phyloP scores from a whole-genome alignment of 2,113 vertebrate species.

The Petrocephalus zakoni region DNA sequence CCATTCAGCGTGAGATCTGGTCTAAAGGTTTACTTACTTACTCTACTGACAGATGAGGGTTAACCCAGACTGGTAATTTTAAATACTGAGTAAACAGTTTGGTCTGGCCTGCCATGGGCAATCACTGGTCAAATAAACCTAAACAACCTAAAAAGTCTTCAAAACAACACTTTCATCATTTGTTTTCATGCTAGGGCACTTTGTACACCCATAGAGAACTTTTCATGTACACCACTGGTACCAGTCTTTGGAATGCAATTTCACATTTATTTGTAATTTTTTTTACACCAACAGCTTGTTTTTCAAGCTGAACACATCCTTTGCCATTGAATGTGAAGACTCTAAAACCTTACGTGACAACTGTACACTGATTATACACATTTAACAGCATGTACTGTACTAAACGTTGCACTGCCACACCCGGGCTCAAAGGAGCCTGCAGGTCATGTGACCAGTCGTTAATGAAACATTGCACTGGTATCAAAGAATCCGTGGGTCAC shows the following conservation, averaged over 20 bases:
- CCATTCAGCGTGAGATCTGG: background rate
- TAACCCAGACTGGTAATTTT: background rate
- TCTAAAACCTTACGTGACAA: background rate
- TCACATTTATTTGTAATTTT: background rate
- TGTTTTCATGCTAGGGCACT: background rate
- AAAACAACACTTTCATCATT: background rate
- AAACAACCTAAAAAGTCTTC: too few species aligned
- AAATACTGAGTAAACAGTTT: background rate
- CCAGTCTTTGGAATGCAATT: background rate
- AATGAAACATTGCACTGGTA: slow-evolving; percentile 18
- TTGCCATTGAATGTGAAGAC: background rate
- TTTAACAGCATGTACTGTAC: slow-evolving; percentile 6
- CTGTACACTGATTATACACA: slow-evolving; percentile 8
- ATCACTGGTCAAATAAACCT: background rate
- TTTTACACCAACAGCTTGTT: background rate
- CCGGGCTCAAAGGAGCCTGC: slow-evolving; percentile 31
- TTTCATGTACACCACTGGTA: background rate
- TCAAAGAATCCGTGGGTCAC: slow-evolving; percentile 35
- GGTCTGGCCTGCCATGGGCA: background rate
- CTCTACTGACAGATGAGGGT: background rate
- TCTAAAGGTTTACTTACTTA: background rate
- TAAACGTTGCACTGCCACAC: slow-evolving; percentile 23
- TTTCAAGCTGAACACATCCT: background rate
- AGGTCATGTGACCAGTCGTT: slow-evolving; percentile 13
- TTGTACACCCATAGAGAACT: background rate